Conservation (phyloP, 1,140 invertebrate genomes). For the Trachelipus rathkii region DNA sequence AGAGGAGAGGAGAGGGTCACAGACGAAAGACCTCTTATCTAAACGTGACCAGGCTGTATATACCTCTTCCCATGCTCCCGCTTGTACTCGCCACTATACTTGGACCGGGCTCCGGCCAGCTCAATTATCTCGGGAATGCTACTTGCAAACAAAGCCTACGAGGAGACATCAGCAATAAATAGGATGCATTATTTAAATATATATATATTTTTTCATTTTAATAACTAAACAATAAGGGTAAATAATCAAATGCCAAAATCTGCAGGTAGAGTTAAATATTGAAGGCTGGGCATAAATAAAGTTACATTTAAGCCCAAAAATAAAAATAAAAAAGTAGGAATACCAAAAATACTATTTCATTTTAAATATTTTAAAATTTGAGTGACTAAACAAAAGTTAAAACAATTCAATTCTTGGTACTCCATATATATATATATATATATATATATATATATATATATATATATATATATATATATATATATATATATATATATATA, state of each 20-base stretch:
- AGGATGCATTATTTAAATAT: conserved; percentile 35
- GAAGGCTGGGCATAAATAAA: conserved; percentile 1
- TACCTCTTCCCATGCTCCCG: conserved; percentile 97
- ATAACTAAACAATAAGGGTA: conserved; percentile 8
- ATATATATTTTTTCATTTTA: background rate
- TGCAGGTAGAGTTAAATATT: background rate
- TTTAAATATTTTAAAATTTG: too few species aligned
- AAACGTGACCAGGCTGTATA: conserved; percentile 24
- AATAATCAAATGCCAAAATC: conserved; percentile 6
- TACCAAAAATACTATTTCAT: background rate
- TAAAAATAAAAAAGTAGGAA: background rate
- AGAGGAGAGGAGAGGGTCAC: conserved; percentile 14
- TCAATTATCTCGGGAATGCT: conserved; percentile 98
- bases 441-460: conserved; percentile 9
- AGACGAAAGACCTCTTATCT: conserved; percentile 16
- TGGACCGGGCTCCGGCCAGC: conserved; percentile 94
- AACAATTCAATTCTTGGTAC: too few species aligned
- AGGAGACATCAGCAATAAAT: conserved; percentile 50
- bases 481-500: conserved; percentile 12
- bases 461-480: conserved; percentile 2
- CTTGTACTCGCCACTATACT: conserved; percentile 96
- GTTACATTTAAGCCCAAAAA: background rate
- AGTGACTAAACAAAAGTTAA: too few species aligned
- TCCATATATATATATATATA: background rate
- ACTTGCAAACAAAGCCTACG: conserved; percentile 94